Percentiles rank a stretch among this genome's conserved stretches.
These are phyloP conservation scores for Dromas ardeola DNA, from an alignment of 2,113 vertebrate species.

Conservation along the genomic window DNA sequence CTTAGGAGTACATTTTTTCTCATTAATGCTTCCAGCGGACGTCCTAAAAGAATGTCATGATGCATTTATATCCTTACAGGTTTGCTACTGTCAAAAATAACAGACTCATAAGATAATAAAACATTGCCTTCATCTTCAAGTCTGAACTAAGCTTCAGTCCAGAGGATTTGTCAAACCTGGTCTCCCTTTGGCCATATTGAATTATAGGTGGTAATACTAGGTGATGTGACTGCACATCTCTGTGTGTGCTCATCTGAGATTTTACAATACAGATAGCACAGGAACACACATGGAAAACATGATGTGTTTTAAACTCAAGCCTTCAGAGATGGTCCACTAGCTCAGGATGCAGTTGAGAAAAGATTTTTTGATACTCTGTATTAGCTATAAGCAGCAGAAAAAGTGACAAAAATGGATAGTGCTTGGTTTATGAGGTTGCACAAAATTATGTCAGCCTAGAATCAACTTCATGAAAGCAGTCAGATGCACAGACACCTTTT, in stretches of 20 bases:
- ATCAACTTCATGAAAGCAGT: neutral
- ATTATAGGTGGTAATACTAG: neutral
- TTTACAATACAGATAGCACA: neutral
- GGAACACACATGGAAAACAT: neutral
- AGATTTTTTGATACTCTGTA: neutral
- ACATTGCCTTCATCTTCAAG: constrained; percentile 6
- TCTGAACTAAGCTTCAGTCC: constrained; percentile 9
- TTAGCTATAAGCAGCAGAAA: neutral
- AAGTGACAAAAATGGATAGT: neutral
- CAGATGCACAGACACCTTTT: neutral
- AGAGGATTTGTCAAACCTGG: constrained; percentile 2
- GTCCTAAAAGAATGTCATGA: neutral
- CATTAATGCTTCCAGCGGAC: neutral
- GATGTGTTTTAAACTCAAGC: neutral
- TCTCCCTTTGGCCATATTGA: neutral
- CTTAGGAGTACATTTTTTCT: neutral
- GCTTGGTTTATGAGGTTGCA: neutral
- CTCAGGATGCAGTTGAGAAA: neutral
- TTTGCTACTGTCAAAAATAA: constrained; percentile 13
- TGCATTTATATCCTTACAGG: neutral
- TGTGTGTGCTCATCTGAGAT: neutral
- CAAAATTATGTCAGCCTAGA: neutral
- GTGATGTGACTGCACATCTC: neutral
- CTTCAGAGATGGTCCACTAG: neutral
- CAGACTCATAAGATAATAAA: constrained; percentile 22